Evolutionary conservation across 2,113 vertebrate genomes (phyloP), one percentile per base, ranked within the genome.

Genomic region (Hippocampus comes): DNA sequence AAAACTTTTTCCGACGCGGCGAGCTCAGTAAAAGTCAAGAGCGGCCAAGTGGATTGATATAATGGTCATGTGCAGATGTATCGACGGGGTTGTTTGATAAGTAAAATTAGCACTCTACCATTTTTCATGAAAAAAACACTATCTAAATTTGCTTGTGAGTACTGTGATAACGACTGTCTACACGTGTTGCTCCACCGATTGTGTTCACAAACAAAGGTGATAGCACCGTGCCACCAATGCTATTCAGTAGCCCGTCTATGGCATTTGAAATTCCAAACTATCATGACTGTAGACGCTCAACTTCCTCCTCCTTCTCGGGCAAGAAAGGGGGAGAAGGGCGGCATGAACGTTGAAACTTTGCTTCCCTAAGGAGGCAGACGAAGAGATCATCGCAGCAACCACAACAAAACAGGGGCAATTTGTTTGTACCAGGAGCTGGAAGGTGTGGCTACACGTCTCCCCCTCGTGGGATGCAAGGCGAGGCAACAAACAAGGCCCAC

Each of bases 401-500:
- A n/a, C 38, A 63, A 63, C 68, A 71, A 61, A 89, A 59, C 42
- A 25, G 64, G 46, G 69, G 43, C 69, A 79, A 86, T 87, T 86
- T 78, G 78, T 87, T 82, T 57, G 63, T 81, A 82, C 77, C 82
- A 89, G 30, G 63, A 70, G 75, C 34, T 17, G 76, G 75, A 75
- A 76, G 77, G 83, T 83, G 68, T 51, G 70, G 73, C 72, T 80
- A 72, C 87, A 75, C 82, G 84, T 34, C 30, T 34, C 30, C 30
- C 30, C 78, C 79, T 79, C 72, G 25, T 59, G 78, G 79, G 83
- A 84, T 79, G 77, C 51, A 73, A 77, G 57, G 76, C 65, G 78
- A 71, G 66, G 34, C 73, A 66, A 87, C 79, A 82, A 85, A 89
- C 85, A 86, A 83, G 76, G 71, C 66, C 56, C 71, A 82, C 78